Percentiles rank a stretch among this genome's conserved stretches.
Evolutionary conservation across 2,797 vertebrate species (phyloP).

Genomic region (Anguilla marmorata): DNA sequence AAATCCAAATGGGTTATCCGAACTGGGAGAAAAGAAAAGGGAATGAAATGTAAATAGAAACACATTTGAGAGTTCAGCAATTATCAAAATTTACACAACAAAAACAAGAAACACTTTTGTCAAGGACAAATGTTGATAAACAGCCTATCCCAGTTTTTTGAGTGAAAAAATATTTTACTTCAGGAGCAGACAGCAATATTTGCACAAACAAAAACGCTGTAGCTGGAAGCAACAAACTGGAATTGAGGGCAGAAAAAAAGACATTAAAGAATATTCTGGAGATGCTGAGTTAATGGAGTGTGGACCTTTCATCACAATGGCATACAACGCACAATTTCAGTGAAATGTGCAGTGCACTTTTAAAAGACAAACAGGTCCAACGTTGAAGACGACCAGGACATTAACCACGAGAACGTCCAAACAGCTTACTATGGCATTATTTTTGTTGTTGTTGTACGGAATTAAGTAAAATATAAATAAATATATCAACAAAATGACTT

Average conservation of each 20-base stretch:
- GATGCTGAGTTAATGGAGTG: constrained; percentile 4
- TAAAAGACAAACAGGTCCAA: not conserved
- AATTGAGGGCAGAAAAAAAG: constrained; percentile 2
- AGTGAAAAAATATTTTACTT: not conserved
- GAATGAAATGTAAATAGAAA: not conserved
- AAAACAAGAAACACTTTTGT: not conserved
- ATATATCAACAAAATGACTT: not conserved
- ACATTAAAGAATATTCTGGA: not conserved
- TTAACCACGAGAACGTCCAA: not conserved
- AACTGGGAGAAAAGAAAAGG: not conserved
- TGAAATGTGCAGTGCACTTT: not conserved
- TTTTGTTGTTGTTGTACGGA: not conserved
- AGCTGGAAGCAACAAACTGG: not conserved
- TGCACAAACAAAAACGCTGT: not conserved
- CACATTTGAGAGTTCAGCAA: not conserved
- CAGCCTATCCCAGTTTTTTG: not conserved
- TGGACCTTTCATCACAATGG: not conserved
- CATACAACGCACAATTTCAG: not conserved
- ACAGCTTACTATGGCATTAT: not conserved
- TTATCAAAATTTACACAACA: not conserved
- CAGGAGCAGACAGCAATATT: not conserved
- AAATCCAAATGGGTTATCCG: not conserved
- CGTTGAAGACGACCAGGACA: not conserved
- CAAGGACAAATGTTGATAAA: not conserved
- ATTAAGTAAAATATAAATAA: not conserved